A percentile compares a stretch with the other conserved stretches of the same genome.
phyloP scores from a whole-genome alignment of 2,113 vertebrate genomes.

The Butorides virescens region DNA sequence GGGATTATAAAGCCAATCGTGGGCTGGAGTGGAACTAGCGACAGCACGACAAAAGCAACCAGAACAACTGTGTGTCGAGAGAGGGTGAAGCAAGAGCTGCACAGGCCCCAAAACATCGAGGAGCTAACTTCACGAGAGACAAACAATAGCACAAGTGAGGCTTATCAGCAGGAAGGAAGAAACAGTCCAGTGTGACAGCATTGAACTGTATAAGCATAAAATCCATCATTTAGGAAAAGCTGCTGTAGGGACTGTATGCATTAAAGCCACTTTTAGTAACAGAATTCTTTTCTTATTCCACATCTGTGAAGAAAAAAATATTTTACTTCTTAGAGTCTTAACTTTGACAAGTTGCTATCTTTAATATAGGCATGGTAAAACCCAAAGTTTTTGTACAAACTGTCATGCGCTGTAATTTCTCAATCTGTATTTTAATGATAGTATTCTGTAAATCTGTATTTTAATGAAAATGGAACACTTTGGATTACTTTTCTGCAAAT shows the following conservation, averaged over 20 bases:
- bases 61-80: not conserved
- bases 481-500: not conserved
- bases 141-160: not conserved
- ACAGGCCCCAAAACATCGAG: fast-evolving
- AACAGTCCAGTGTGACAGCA: not conserved
- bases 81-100: not conserved
- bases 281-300: not conserved
- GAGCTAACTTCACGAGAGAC: not conserved
- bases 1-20: not conserved
- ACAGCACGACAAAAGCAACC: not conserved
- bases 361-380: not conserved
- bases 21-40: not conserved
- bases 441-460: not conserved
- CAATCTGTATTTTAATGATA: not conserved
- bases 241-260: not conserved
- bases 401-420: not conserved
- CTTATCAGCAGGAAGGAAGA: not conserved
- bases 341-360: not conserved
- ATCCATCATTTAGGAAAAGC: not conserved
- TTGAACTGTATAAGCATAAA: not conserved
- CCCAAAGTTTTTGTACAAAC: not conserved
- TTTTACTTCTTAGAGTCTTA: not conserved
- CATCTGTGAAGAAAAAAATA: not conserved
- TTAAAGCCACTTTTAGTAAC: not conserved
- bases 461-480: not conserved